phyloP scores from a whole-genome alignment of 2,888 invertebrate species.

The Eulithis prunata region DNA sequence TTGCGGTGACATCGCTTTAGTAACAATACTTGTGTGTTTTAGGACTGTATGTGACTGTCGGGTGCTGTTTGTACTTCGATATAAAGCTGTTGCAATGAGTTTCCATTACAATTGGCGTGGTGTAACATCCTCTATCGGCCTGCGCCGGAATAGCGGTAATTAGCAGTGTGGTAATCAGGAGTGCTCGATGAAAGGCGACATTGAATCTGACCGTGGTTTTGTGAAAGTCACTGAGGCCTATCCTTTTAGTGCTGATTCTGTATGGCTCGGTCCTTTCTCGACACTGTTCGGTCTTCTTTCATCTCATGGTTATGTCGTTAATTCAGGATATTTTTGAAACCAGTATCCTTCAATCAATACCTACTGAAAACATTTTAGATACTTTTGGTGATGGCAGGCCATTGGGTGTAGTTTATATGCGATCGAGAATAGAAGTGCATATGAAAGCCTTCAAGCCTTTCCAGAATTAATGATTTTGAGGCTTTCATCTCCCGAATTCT shows the following conservation, averaged over 20 bases:
- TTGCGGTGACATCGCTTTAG: neutral
- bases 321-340: too few species aligned
- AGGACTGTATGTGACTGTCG: neutral
- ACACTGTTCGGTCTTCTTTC: too few species aligned
- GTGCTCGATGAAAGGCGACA: slow-evolving; percentile 32
- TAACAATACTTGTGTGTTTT: neutral
- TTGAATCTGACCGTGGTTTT: slow-evolving; percentile 27
- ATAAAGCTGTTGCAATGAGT: slow-evolving; percentile 55
- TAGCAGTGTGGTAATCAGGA: slow-evolving; percentile 36
- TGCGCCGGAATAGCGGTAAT: slow-evolving; percentile 40
- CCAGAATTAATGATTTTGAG: too few species aligned
- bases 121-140: slow-evolving; percentile 59
- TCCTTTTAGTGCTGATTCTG: neutral
- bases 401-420: too few species aligned
- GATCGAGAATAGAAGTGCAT: too few species aligned
- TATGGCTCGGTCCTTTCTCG: too few species aligned
- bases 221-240: slow-evolving; percentile 5
- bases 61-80: slow-evolving; percentile 6
- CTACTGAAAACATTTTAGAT: too few species aligned
- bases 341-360: too few species aligned
- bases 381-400: too few species aligned
- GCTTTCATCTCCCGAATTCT: too few species aligned
- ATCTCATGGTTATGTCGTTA: too few species aligned
- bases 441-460: too few species aligned
- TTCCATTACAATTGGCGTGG: slow-evolving; percentile 61